Evolutionary conservation across 64 coral and sea anemone species (phyloP), one percentile per base, ranked within the genome.

Genomic region (Pocillopora damicornis): DNA sequence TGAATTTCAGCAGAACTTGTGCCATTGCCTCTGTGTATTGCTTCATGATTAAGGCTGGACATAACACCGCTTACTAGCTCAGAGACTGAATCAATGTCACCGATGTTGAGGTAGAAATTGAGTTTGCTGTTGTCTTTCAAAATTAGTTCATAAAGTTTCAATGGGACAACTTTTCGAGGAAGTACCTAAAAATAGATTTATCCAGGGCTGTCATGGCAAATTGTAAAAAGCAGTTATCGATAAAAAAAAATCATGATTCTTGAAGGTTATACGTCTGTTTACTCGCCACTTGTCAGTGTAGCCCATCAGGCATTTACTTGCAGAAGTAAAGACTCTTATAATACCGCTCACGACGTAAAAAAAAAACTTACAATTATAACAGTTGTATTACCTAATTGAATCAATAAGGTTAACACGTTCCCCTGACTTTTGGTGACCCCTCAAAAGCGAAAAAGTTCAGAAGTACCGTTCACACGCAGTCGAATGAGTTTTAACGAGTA

Each of bases 41-140:
- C 89, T 35, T 85, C 66, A 37, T 60, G 61, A 73, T 91, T 91
- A 23, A 91, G 71, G 67, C 58, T 86, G 36, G 80, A 85, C 6
- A 77, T 18, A 4, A 91, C 42, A 65, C 89, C 89, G 35, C 89
- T 91, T 15, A 91, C 89, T 17, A 91, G 25, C 37, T 91, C 89
- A 26, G 81, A 85, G 17, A 74, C 89, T 64, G 89, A 37, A 62
- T 86, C 38, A 17, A 91, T 58, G 59, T 91, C 89, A 13, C 89
- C 89, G 37, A 83, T 91, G 59, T 74, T 85, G 14, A 91, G 20
- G 35, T 72, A 75, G 67, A 86, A 86, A 78, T 85, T 61, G 37
- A 91, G 35, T 59, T 76, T 75, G 38, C 89, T 91, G 17, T 66
- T 58, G 0, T 86, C 13, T 7, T 30, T 63, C 20, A 91, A 37